Evolutionary conservation across 2,888 invertebrate genomes (phyloP), one percentile per base, ranked within the genome.

Genomic region (Pterostichus madidus): DNA sequence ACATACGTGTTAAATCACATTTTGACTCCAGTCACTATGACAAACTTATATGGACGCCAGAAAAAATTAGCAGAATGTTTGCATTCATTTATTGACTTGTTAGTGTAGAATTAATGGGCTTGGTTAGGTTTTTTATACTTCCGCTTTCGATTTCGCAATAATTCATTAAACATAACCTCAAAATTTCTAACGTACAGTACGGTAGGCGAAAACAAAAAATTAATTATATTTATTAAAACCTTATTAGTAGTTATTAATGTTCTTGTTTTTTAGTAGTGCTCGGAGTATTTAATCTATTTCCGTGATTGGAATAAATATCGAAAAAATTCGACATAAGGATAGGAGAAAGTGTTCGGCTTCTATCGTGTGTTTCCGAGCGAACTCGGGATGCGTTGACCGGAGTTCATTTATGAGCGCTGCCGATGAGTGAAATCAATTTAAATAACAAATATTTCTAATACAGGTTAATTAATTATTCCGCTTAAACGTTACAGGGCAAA

Each of bases 361-460:
- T 13, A 13, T 64, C 64, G 64, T 5, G 24, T n/a, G 13, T 64
- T n/a, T n/a, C 13, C 64, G 64, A 11, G 32, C 35, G 0, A 13
- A 3, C 35, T 64, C 64, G 64, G 64, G 64, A 64, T 64, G 31
- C 64, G 64, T 64, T 64, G 64, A 64, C 64, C 64, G 64, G 32
- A 64, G 64, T 64, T 64, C 64, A 64, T 64, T 64, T 64, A 64
- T 64, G 64, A 64, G 64, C 49, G 49, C 75, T 79, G 61, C 59
- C 61, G 78, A 78, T 78, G 59, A 59, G 46, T 46, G 61, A 61
- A 79, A 61, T 64, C 77, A 83, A 83, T 83, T 83, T 83, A 68
- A 83, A 77, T 83, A 83, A 83, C 77, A 83, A 77, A 83, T 83
- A 83, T 83, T 83, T 77, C 77, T 77, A 76, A 77, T 83, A 44